These are phyloP conservation scores for Drosophila sp. DNA, from an alignment of 1,140 invertebrate species.

Conservation along the genomic window DNA sequence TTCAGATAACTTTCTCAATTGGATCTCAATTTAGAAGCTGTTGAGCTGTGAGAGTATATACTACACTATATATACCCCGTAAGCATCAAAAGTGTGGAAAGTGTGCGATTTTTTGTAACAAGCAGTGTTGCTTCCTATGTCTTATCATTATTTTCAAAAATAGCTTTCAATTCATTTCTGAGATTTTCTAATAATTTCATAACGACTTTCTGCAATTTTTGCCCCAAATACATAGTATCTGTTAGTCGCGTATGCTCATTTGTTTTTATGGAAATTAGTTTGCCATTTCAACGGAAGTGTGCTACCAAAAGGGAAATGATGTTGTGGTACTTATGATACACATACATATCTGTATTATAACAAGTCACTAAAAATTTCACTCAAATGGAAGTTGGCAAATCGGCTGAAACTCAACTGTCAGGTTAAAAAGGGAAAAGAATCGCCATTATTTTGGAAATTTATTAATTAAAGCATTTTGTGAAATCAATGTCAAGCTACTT, in stretches of 20 bases:
- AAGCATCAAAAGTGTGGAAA: background rate
- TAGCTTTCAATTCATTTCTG: too few relatives aligned
- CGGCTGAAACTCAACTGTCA: background rate
- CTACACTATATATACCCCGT: constrained; percentile 3
- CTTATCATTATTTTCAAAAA: too few relatives aligned
- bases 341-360: background rate
- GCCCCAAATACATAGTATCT: background rate
- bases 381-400: constrained; percentile 1
- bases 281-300: constrained; percentile 21
- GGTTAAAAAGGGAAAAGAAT: background rate
- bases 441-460: background rate
- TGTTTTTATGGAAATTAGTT: constrained; percentile 20
- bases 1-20: constrained; percentile 21
- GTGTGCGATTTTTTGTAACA: too few relatives aligned
- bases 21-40: constrained; percentile 1
- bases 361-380: constrained; percentile 24
- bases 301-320: constrained; percentile 31
- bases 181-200: too few relatives aligned
- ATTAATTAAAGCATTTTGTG: background rate
- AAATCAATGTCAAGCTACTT: background rate
- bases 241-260: background rate
- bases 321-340: constrained; percentile 18
- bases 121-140: too few relatives aligned
- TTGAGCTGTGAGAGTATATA: background rate
- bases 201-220: too few relatives aligned